phyloP scores from a whole-genome alignment of 2,113 vertebrate species.

The Tachycineta bicolor region DNA sequence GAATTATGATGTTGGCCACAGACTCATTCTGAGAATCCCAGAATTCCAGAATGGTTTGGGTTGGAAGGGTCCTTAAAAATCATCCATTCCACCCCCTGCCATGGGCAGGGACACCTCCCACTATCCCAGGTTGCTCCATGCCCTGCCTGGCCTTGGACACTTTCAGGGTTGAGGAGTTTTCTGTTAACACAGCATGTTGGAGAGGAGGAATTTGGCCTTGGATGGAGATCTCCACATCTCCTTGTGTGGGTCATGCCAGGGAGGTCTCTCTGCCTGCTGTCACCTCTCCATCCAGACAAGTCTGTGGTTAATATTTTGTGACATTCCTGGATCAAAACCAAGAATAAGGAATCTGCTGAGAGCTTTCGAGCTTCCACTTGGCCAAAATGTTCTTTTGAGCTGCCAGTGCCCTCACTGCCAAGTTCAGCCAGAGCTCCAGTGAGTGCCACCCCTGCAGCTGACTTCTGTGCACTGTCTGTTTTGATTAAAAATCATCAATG shows the following conservation, averaged over 20 bases:
- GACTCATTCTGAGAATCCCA: fast-evolving
- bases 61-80: background rate
- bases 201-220: background rate
- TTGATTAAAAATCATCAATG: background rate
- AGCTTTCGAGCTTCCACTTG: background rate
- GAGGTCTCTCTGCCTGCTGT: background rate
- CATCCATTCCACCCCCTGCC: too few relatives aligned
- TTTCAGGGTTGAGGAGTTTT: background rate
- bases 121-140: background rate
- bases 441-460: background rate
- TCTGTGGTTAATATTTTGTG: background rate
- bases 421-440: background rate
- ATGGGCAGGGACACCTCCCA: background rate
- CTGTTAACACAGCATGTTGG: fast-evolving
- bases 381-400: background rate
- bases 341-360: background rate
- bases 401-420: background rate
- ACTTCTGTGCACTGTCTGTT: background rate
- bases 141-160: background rate
- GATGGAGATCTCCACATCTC: background rate
- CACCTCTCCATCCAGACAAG: background rate
- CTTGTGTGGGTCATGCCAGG: background rate
- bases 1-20: fast-evolving
- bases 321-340: background rate
- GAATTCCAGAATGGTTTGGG: background rate